Evolutionary conservation across 2,797 vertebrate genomes (phyloP), one percentile per base, ranked within the genome.

Genomic region (Momotus momota): DNA sequence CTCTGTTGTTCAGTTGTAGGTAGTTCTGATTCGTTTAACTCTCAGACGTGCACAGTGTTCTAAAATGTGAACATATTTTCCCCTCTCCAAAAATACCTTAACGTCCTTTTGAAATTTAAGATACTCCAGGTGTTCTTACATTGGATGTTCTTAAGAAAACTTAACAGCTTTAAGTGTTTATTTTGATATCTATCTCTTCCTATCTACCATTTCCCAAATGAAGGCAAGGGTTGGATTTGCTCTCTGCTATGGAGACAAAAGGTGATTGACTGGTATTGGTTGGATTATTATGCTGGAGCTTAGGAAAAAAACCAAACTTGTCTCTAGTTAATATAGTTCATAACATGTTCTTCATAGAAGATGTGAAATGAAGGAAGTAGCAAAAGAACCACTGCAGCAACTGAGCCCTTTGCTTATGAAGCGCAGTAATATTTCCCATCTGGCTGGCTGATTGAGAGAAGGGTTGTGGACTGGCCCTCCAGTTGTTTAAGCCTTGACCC

Each of bases 11-110:
- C 85, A 35, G 92, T 94, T 86, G 51, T 95, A 81, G 81, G 87
- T 92, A 81, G 92, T 82, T 82, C 69, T 69, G 84, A 65, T 85
- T 91, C 83, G n/a, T 94, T 71, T 67, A 62, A 88, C 40, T 85
- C 55, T 86, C 75, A 86, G 69, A 64, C 67, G 33, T 52, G 64
- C 69, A 64, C 55, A 77, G 38, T 86, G 61, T 60, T 74, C 61
- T 78, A 77, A 88, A 96, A 73, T 61, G 49, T 81, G 81, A 79
- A 75, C 49, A 0, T 92, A 46, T 85, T 79, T 92, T 73, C 58
- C 67, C 55, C 54, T 74, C 21, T 71, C 41, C 7, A 35, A n/a
- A 75, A 93, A 78, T 27, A 31, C 64, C 60, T 35, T 51, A 54
- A 51, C 29, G 21, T 83, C 62, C 20, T 67, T 91, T 54, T 33